phyloP scores from a whole-genome alignment of 2,113 vertebrate species.

The Sula dactylatra region DNA sequence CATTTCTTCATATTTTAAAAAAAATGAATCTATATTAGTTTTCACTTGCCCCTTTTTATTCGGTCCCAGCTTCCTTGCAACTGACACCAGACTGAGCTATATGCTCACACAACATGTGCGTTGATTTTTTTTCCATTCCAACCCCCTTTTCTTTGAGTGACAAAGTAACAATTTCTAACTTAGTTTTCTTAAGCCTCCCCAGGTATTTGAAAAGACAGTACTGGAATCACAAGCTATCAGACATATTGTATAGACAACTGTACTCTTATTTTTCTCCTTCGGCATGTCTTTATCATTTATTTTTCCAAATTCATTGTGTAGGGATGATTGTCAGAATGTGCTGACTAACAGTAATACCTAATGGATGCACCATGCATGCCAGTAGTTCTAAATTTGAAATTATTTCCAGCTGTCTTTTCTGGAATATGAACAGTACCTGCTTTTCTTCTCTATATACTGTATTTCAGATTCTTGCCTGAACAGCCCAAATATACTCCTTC shows the following conservation, averaged over 20 bases:
- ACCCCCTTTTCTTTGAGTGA: background rate
- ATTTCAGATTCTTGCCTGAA: background rate
- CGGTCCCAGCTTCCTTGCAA: background rate
- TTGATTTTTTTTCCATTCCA: background rate
- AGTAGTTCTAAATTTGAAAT: slow-evolving; percentile 33
- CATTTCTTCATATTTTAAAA: background rate
- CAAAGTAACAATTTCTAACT: background rate
- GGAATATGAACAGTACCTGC: slow-evolving; percentile 15
- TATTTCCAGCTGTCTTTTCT: slow-evolving; percentile 42
- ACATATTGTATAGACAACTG: background rate
- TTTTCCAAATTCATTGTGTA: slow-evolving; percentile 26
- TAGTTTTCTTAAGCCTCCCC: background rate
- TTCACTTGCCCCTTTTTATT: background rate
- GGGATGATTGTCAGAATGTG: slow-evolving; percentile 24
- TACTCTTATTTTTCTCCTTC: background rate
- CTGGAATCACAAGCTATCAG: background rate
- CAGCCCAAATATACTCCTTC: background rate
- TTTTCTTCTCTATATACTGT: slow-evolving; percentile 30
- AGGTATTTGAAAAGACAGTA: background rate
- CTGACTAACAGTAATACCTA: slow-evolving; percentile 49
- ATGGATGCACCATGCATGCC: background rate
- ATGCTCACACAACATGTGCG: too few relatives aligned
- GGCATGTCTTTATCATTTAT: background rate
- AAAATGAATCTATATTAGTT: background rate
- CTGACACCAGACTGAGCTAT: background rate